Evolutionary conservation across 2,797 vertebrate species (phyloP).

Genomic region (Tiaroga cobitis): DNA sequence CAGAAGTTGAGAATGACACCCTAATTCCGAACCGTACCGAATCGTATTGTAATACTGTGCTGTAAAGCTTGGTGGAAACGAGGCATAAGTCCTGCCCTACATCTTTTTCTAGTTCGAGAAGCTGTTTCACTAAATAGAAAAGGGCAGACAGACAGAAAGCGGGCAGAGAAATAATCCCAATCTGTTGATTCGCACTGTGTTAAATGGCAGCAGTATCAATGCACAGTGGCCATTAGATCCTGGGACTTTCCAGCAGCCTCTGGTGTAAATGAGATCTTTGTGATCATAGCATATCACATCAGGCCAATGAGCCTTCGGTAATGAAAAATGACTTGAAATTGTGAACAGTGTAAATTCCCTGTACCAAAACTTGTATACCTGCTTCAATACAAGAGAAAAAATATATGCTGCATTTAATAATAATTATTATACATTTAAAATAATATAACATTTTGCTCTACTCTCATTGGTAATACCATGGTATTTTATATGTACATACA

Average conservation of each 20-base stretch:
- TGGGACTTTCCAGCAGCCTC: slow-evolving; percentile 47
- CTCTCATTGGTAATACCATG: too few relatives aligned
- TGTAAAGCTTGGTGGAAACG: too few relatives aligned
- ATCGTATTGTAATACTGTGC: too few relatives aligned
- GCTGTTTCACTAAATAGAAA: neutral
- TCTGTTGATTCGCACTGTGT: neutral
- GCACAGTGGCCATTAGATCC: slow-evolving; percentile 6
- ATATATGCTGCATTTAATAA: neutral
- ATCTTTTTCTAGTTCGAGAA: neutral
- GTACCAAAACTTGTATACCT: neutral
- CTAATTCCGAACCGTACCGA: too few relatives aligned
- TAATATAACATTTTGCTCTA: too few relatives aligned
- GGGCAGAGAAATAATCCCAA: neutral
- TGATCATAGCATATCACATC: slow-evolving; percentile 13
- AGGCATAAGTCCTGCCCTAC: neutral
- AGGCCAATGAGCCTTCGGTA: neutral
- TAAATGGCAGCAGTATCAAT: neutral
- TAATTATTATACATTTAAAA: too few relatives aligned
- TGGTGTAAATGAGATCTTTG: slow-evolving; percentile 12
- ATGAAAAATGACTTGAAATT: slow-evolving; percentile 16
- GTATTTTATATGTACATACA: too few relatives aligned
- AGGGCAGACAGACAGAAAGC: neutral
- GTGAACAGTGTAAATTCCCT: neutral
- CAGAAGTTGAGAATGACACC: too few relatives aligned
- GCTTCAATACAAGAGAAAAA: neutral